Evolutionary conservation across 1,140 invertebrate genomes (phyloP), one percentile per base, ranked within the genome.

Genomic region (Battus philenor): DNA sequence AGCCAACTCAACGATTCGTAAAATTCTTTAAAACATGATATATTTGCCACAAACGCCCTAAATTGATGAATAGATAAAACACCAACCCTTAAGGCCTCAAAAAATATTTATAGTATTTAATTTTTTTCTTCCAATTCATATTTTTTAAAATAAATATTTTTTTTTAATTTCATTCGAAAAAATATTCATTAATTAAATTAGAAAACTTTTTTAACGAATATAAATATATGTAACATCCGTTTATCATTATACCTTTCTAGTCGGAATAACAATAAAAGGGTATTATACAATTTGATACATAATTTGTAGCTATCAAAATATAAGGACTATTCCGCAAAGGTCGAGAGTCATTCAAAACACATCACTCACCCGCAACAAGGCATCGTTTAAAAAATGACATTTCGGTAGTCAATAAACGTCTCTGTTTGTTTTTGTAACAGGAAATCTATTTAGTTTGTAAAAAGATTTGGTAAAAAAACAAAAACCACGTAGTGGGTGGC

Each of bases 351-450:
- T 78, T 74, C 65, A 22, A 62, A 74, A 77, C 57, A 78, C 74
- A 81, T 84, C 72, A 84, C 47, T 84, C 80, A 81, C 66, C 56
- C 59, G 45, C 51, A 78, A 84, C 65, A 33, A 80, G 77, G 68
- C 62, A 64, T 70, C 36, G 36, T 27, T 41, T 61, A 56, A 65
- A 68, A 76, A 74, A 68, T 57, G 53, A 61, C 61, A 71, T 72
- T 68, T 74, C 47, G 50, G 59, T 41, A 77, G 65, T 77, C 74
- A 71, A 84, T 81, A 80, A 79, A 78, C 52, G 65, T 67, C 43
- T 61, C 33, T 83, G 68, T 83, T 83, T 83, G 79, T 81, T 80
- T 81, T 84, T 81, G 65, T 81, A 80, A 73, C 80, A 84, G 80
- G 80, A 84, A 84, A 78, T 64, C 54, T 81, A 84, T 83, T 75